Base-by-base conservation (phyloP, 2,797 vertebrate species). In the Brachyalestes nurse region DNA sequence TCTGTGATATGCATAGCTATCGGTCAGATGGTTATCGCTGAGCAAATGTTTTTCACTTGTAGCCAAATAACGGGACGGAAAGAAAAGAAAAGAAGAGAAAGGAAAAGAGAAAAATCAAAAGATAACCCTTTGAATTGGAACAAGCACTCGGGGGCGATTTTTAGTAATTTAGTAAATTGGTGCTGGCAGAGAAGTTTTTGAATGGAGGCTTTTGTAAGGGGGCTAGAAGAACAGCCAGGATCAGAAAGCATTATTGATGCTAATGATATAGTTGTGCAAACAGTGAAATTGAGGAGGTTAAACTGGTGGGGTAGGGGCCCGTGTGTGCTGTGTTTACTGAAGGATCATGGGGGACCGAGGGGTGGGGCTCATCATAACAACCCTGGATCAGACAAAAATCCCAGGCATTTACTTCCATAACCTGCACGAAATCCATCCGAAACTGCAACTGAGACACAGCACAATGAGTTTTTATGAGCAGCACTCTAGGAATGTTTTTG, bases 291-390 rank as follows among this genome's bases (percentile, higher is more conserved):
- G 83, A 40, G 84, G 78, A 88, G 87, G 92, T 92, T 91, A 90
- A 90, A 91, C 85, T 81, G 83, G 82, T 74, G 72, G 6, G 79
- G 84, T 82, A 86, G 86, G 84, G 71, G 88, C 90, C 89, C 88
- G 86, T 88, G 88, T 90, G 91, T 89, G 88, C 79, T 81, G 49
- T 92, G 90, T 91, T 92, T 91, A 91, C 90, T 83, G 28, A 87
- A 73, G 85, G 88, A 84, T 90, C 85, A 75, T 51, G 81, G 85
- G 84, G 89, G 90, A 89, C 88, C 77, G 0, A 86, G 85, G 87
- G 89, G 78, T 82, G 77, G 85, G 88, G 88, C 92, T 91, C 85
- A 91, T 91, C 88, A 86, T 84, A 90, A 91, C 91, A 90, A 90
- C 83, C 83, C 81, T 71, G 79, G 88, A 91, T 91, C 88, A 90